Conservation (phyloP, 2,888 invertebrate genomes). For the Carabus problematicus region DNA sequence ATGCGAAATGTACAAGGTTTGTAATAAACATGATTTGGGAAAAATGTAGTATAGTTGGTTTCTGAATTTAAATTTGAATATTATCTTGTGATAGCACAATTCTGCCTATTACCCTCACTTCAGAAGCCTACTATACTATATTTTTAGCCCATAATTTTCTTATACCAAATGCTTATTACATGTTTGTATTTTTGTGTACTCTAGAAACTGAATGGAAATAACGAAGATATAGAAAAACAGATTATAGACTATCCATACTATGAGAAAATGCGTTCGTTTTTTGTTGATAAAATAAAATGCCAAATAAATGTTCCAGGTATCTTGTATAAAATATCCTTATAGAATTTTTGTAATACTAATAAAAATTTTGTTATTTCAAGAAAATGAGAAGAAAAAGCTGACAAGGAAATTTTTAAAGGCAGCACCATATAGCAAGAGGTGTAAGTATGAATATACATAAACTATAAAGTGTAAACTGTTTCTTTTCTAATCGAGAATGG, state of each 20-base stretch:
- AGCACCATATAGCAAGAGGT: conserved; percentile 22
- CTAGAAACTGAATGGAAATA: background rate
- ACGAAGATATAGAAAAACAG: background rate
- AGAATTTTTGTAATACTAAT: background rate
- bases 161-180: no score
- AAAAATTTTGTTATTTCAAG: conserved; percentile 7
- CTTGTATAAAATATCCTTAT: background rate
- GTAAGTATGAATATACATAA: conserved; percentile 23
- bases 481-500: no score
- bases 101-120: no score
- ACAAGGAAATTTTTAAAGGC: conserved; percentile 4
- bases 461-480: no score
- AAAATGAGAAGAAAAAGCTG: conserved; percentile 15
- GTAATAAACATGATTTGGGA: background rate
- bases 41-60: no score
- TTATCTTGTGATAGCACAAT: no score
- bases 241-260: background rate
- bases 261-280: background rate
- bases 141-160: no score
- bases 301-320: background rate
- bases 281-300: background rate
- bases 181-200: no score
- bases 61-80: no score
- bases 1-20: conserved; percentile 25
- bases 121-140: conserved; percentile 23